Conservation (phyloP, 2,797 vertebrate genomes). For the Podargus strigoides region DNA sequence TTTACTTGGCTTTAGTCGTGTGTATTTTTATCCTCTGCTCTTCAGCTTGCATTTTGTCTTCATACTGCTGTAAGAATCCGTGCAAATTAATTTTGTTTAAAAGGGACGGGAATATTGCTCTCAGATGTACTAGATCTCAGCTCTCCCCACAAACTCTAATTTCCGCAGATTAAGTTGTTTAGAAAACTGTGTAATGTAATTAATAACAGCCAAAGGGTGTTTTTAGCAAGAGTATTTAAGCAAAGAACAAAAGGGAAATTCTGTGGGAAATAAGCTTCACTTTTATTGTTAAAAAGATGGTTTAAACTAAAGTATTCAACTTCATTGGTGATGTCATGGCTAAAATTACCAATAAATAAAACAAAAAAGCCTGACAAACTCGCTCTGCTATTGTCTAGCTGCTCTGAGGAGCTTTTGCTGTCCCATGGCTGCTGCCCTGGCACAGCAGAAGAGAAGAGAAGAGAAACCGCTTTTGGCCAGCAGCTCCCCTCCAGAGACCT, state of each 20-base stretch:
- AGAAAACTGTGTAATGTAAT: background rate
- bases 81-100: background rate
- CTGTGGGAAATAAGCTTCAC: background rate
- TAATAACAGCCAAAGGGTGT: background rate
- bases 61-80: background rate
- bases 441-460: background rate
- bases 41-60: background rate
- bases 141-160: background rate
- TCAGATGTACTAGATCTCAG: background rate
- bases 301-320: background rate
- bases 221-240: background rate
- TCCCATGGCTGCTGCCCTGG: accelerated
- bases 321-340: background rate
- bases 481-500: background rate
- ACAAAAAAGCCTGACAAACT: background rate
- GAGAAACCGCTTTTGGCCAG: background rate
- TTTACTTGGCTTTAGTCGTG: background rate
- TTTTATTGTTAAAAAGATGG: background rate
- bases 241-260: background rate
- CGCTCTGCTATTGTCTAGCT: background rate
- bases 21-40: background rate
- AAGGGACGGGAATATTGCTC: background rate
- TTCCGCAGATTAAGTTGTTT: background rate
- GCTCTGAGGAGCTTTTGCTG: accelerated
- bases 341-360: background rate